Base-by-base conservation (phyloP, 2,888 invertebrate species). In the Callinectes sapidus region DNA sequence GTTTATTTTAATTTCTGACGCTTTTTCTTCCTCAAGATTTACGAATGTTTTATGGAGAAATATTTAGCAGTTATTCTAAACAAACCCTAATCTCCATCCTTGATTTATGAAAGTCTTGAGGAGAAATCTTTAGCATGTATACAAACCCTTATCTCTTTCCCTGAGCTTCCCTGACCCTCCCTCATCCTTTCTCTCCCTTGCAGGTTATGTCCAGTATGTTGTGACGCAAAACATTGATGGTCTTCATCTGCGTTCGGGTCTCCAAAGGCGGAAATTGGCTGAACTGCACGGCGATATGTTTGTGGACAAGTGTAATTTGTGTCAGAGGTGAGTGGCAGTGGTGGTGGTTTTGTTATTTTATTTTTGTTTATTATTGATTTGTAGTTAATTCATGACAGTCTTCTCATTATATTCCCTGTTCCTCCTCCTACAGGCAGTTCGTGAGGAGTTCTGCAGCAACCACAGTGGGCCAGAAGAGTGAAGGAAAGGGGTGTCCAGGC, bases 211-310 rank as follows among this genome's bases (percentile, higher is more conserved):
- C 0, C 97, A 98, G 95, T 99, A 97, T 95, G 97, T 99, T 61
- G 97, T 99, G 39, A 99, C 98, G 95, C 99, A 99, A 96, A 99
- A 99, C 96, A 99, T 99, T 95, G 99, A 99, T 96, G 99, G 99
- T 0, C 96, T 99, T 89, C 99, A 99, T 96, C 96, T 99, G 91
- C 97, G 98, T 95, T 98, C 98, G 13, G 99, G 99, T 5, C 96
- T 99, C 94, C 96, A 97, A 0, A 96, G 99, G 93, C 97, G 97
- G 95, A 96, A 97, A 95, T 96, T 99, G 94, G 97, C 99, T 16
- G 99, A 99, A 96, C 96, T 99, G 88, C 99, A 99, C 96, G 99
- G 99, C 1, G 99, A 99, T 96, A 99, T 99, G 98, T 99, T 99
- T 96, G 97, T 98, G 61, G 99, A 99, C 95, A 97, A 98, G 87